Evolutionary conservation across 2,888 invertebrate species (phyloP), one percentile per base, ranked within the genome.

Genomic region (Orthosia gracilis): DNA sequence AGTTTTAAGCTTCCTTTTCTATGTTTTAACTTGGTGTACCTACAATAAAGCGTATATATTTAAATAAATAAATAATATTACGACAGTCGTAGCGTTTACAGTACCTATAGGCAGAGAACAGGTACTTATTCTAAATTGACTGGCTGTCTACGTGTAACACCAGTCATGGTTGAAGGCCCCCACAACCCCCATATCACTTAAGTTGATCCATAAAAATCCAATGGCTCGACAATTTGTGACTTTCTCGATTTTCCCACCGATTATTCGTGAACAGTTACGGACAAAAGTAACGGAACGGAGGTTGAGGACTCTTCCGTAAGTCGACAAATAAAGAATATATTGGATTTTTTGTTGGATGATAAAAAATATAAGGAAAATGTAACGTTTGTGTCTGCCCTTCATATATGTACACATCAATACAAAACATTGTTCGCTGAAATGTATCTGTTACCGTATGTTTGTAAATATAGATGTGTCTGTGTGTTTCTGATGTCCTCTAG

Each of bases 331-430:
- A 70, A 76, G 61, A 77, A 77, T 75, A 79, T 86, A 85, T 87
- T 84, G 74, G 80, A 76, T 78, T 80, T 86, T 80, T 73, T 85
- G 64, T 75, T 71, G 67, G 68, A 81, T 83, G 74, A 82, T 80
- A 78, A 87, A 86, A 83, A 72, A 85, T 82, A 85, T 82, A 87
- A 87, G 79, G 84, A 83, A 82, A 86, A 85, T 12, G 71, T 76
- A 65, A 72, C 66, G 70, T 83, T 85, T 83, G 68, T 78, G 61
- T 67, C 18, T 66, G 61, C 58, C 73, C 75, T 76, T 74, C 64
- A 70, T 84, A 45, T 77, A 79, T 80, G 76, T 85, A 85, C 83
- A 83, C 69, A 87, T 83, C 75, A 77, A 83, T 81, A 85, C 81
- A 81, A 83, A 81, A 77, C 78, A 70, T 76, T 76, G 57, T 74